A percentile compares a stretch with the other conserved stretches of the same genome.
Evolutionary conservation across 2,797 vertebrate species (phyloP).

Genomic region (Hyperoplus lanceolatus): DNA sequence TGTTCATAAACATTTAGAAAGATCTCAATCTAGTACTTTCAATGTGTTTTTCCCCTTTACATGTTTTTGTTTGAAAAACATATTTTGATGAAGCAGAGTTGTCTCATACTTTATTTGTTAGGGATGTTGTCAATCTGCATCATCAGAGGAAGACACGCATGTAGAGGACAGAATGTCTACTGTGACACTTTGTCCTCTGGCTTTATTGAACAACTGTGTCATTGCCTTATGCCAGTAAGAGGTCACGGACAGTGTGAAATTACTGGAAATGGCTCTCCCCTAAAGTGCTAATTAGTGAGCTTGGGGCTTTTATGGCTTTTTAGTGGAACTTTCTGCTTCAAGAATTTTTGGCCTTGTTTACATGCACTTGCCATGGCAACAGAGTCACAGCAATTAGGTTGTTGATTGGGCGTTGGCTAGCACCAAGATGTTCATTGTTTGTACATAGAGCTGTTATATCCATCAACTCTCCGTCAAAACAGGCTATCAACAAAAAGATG

Average conservation of each 20-base stretch:
- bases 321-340: slow-evolving; percentile 65
- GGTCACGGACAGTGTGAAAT: slow-evolving; percentile 79
- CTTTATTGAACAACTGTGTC: slow-evolving; percentile 77
- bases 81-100: slow-evolving; percentile 20
- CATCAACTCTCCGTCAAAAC: slow-evolving; percentile 46
- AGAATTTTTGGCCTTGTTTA: slow-evolving; percentile 69
- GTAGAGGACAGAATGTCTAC: slow-evolving; percentile 44
- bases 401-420: slow-evolving; percentile 65
- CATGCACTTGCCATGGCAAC: slow-evolving; percentile 68
- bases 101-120: slow-evolving; percentile 23
- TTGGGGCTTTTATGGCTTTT: slow-evolving; percentile 75
- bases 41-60: slow-evolving; percentile 5
- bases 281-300: slow-evolving; percentile 81
- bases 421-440: slow-evolving; percentile 51
- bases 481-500: slow-evolving; percentile 37
- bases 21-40: not conserved
- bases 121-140: slow-evolving; percentile 15
- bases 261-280: slow-evolving; percentile 80
- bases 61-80: slow-evolving; percentile 15
- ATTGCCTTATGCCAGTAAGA: slow-evolving; percentile 79
- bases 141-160: slow-evolving; percentile 26
- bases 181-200: slow-evolving; percentile 76
- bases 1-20: not conserved
- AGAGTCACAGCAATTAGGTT: slow-evolving; percentile 56
- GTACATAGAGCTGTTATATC: slow-evolving; percentile 52